These are phyloP conservation scores for Caracal caracal DNA, from an alignment of 2,113 vertebrate genomes.

Conservation along the genomic window DNA sequence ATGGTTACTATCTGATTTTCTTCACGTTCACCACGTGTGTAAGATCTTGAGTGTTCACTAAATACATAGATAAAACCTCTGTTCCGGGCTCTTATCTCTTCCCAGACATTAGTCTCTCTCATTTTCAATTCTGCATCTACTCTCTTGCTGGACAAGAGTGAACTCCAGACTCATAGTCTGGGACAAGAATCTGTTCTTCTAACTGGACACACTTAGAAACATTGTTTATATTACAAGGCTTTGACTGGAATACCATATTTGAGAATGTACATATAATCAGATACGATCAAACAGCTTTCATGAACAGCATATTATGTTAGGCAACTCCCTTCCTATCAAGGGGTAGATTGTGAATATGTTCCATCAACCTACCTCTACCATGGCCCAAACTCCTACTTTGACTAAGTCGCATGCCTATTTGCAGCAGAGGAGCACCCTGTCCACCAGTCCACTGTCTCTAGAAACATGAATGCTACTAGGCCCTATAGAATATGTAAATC, in stretches of 20 bases:
- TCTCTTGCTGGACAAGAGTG: no score
- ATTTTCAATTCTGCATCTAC: no score
- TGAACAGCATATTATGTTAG: background rate
- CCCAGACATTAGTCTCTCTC: no score
- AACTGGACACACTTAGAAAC: background rate
- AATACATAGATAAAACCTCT: no score
- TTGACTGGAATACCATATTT: background rate
- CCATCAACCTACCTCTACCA: background rate
- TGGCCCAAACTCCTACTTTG: background rate
- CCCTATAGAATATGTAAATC: background rate
- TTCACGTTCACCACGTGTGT: no score
- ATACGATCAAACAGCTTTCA: background rate
- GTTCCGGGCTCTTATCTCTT: no score
- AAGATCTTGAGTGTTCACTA: no score
- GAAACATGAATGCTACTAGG: background rate
- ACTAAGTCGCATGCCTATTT: background rate
- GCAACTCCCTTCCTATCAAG: background rate
- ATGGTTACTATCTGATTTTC: no score
- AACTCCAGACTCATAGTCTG: no score
- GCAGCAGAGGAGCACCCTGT: background rate
- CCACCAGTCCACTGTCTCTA: background rate
- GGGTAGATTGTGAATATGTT: background rate
- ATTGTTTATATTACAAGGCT: background rate
- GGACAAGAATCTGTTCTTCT: background rate
- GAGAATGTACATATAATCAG: background rate